A percentile compares a stretch with the other conserved stretches of the same genome.
phyloP scores from a whole-genome alignment of 2,888 invertebrate species.

The Parochlus steinenii region DNA sequence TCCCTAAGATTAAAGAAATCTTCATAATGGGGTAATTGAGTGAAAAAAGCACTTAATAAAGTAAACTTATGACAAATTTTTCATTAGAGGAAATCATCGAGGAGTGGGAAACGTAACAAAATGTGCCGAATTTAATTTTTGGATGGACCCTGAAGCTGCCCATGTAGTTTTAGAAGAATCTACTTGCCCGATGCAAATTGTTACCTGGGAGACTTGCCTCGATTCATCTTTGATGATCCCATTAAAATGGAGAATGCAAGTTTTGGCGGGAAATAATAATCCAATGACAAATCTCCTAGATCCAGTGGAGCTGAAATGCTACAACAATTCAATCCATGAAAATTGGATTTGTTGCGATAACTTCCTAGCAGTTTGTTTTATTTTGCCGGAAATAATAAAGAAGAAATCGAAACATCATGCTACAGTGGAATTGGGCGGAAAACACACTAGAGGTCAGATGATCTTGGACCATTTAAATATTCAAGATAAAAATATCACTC shows the following conservation, averaged over 20 bases:
- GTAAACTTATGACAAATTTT: no score
- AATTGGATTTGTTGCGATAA: conserved; percentile 36
- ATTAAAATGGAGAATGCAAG: conserved; percentile 35
- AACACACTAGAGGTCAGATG: conserved; percentile 44
- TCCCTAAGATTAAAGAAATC: conserved; percentile 43
- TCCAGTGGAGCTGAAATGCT: conserved; percentile 30
- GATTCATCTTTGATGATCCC: conserved; percentile 22
- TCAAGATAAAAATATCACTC: conserved; percentile 26
- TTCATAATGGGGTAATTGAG: conserved; percentile 67
- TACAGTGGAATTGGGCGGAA: conserved; percentile 41
- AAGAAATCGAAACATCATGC: conserved; percentile 28
- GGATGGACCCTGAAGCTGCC: conserved; percentile 60
- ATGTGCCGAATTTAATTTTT: conserved; percentile 63
- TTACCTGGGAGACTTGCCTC: conserved; percentile 54
- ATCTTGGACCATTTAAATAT: conserved; percentile 35
- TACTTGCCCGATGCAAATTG: conserved; percentile 37
- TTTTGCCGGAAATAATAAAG: conserved; percentile 29
- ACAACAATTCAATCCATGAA: conserved; percentile 13
- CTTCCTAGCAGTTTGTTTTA: conserved; percentile 30
- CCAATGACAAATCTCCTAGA: conserved; percentile 33
- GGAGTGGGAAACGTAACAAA: conserved; percentile 40
- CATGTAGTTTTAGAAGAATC: conserved; percentile 45
- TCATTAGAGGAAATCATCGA: background rate
- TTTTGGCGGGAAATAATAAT: conserved; percentile 28
- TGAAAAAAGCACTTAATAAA: no score